Conservation (phyloP, 1,140 invertebrate genomes). For the Sinella curviseta region DNA sequence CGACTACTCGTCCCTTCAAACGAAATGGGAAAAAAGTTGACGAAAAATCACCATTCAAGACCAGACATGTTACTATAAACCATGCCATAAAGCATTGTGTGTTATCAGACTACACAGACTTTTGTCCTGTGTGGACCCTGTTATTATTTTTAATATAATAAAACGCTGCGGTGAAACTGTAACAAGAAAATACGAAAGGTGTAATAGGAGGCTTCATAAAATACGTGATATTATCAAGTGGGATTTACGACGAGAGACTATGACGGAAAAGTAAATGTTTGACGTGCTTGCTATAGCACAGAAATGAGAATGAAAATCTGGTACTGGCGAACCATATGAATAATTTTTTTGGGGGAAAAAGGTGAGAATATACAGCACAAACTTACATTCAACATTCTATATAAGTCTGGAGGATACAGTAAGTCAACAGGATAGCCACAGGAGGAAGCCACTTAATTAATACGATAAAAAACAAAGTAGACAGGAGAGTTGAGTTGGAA, state of each 20-base stretch:
- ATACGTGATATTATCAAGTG: constrained; percentile 4
- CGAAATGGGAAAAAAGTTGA: no score
- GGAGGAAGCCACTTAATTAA: not conserved
- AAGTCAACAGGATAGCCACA: not conserved
- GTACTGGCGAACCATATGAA: not conserved
- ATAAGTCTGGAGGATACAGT: not conserved
- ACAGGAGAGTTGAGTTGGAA: not conserved
- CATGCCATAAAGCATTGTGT: no score
- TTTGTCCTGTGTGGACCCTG: no score
- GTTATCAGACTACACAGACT: no score
- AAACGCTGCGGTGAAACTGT: no score
- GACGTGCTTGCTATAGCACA: no score
- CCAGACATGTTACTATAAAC: no score
- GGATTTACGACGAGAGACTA: not conserved
- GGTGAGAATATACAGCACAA: not conserved
- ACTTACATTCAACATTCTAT: not conserved
- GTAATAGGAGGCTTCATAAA: not conserved
- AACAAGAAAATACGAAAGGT: not conserved
- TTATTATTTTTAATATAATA: no score
- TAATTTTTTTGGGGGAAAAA: not conserved
- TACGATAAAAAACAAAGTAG: not conserved
- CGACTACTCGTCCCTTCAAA: no score
- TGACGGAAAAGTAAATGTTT: not conserved
- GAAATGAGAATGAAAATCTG: not conserved
- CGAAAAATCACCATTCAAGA: no score